A percentile compares a stretch with the other conserved stretches of the same genome.
Evolutionary conservation across 2,113 vertebrate species (phyloP).

Genomic region (Origma solitaria): DNA sequence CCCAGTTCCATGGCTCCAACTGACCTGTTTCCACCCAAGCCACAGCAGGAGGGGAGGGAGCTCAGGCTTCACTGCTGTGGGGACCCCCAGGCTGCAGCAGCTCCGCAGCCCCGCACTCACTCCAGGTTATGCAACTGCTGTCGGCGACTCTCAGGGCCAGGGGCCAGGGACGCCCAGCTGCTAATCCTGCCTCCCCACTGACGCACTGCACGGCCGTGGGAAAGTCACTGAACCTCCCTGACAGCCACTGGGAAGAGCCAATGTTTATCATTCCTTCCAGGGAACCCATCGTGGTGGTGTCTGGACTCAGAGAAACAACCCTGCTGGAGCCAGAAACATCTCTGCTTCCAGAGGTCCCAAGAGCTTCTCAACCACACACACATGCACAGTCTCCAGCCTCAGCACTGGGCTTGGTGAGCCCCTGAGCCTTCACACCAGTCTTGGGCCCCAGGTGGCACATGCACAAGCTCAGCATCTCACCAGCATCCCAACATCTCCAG

Average conservation of each 20-base stretch:
- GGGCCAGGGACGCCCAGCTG: slow-evolving; percentile 14
- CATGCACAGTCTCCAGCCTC: rapidly evolving
- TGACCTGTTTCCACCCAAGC: neutral
- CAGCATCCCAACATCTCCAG: neutral
- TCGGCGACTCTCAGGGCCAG: neutral
- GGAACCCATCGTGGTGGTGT: neutral
- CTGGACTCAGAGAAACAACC: neutral
- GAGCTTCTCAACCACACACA: neutral
- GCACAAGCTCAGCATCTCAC: neutral
- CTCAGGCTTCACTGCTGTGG: rapidly evolving
- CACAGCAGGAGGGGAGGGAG: neutral
- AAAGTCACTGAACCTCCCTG: slow-evolving; percentile 28
- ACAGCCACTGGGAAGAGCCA: neutral
- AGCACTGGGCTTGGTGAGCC: neutral
- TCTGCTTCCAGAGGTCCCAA: neutral
- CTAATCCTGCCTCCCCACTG: slow-evolving; percentile 26
- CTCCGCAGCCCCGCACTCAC: rapidly evolving
- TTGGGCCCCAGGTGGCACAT: neutral
- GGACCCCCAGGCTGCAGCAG: neutral
- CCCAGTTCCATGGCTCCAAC: neutral
- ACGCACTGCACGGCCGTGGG: slow-evolving; percentile 1
- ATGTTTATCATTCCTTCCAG: slow-evolving; percentile 21
- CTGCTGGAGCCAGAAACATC: neutral
- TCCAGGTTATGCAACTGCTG: neutral
- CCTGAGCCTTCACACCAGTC: neutral